These are phyloP conservation scores for Leucophenga varia DNA, from an alignment of 1,140 invertebrate species.

Conservation along the genomic window DNA sequence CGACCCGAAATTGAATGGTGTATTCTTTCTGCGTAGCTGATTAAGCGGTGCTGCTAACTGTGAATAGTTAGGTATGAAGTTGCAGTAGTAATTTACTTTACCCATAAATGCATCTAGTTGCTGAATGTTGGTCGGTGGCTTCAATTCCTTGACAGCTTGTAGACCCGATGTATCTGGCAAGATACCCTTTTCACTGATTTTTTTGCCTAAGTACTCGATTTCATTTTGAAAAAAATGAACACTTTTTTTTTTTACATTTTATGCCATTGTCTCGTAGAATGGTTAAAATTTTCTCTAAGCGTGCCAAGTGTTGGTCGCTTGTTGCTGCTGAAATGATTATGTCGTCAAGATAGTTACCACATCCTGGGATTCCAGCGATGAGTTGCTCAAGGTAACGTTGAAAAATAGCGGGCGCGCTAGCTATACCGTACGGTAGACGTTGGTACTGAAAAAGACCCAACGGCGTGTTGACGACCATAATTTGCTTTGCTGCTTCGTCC, in stretches of 20 bases:
- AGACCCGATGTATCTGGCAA: slow-evolving; percentile 15
- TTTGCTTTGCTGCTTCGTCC: not conserved
- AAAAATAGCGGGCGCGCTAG: slow-evolving; percentile 10
- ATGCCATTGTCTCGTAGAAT: slow-evolving; percentile 14
- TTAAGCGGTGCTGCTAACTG: not conserved
- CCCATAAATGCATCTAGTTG: slow-evolving; percentile 39
- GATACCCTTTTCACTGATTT: slow-evolving; percentile 28
- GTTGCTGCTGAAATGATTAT: slow-evolving; percentile 32
- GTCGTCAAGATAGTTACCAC: slow-evolving; percentile 49
- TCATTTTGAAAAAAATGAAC: slow-evolving; percentile 24
- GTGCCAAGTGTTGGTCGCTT: slow-evolving; percentile 30
- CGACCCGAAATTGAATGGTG: not conserved
- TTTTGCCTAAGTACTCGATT: slow-evolving; percentile 37
- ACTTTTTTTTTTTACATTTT: slow-evolving; percentile 23
- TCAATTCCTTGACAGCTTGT: slow-evolving; percentile 23
- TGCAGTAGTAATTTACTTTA: slow-evolving; percentile 5
- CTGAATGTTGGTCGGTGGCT: slow-evolving; percentile 29
- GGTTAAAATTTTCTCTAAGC: slow-evolving; percentile 33
- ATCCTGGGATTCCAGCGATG: slow-evolving; percentile 37
- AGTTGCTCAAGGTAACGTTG: slow-evolving; percentile 12
- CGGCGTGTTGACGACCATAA: slow-evolving; percentile 7
- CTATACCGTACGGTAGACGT: slow-evolving; percentile 8
- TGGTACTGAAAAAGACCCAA: slow-evolving; percentile 6
- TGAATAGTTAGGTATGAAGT: slow-evolving; percentile 1
- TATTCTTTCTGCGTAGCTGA: slow-evolving; percentile 6